These are phyloP conservation scores for Oreonectes daqikongensis DNA, from an alignment of 2,797 vertebrate genomes.

Conservation along the genomic window DNA sequence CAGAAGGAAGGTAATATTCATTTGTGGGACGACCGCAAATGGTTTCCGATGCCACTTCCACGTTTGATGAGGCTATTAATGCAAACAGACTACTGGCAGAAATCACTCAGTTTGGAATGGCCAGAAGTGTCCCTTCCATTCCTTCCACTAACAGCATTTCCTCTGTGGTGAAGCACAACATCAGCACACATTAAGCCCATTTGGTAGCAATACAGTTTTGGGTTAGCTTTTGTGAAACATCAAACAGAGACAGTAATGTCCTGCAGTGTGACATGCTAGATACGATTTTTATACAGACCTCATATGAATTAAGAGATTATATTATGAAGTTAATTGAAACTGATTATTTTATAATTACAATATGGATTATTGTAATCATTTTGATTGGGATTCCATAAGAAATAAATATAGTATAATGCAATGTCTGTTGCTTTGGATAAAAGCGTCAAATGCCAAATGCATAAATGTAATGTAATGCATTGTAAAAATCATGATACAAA, in stretches of 20 bases:
- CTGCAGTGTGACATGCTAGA: not conserved
- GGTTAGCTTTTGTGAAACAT: not conserved
- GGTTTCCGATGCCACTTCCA: slow-evolving; percentile 39
- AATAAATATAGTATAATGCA: no score
- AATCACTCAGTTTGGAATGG: slow-evolving; percentile 31
- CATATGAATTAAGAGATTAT: not conserved
- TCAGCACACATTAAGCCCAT: not conserved
- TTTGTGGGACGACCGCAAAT: slow-evolving; percentile 54
- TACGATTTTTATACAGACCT: not conserved
- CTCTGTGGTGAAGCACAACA: not conserved
- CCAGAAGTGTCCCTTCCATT: slow-evolving; percentile 29
- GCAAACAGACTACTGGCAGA: slow-evolving; percentile 50
- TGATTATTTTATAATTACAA: not conserved
- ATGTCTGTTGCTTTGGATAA: no score
- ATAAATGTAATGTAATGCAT: no score
- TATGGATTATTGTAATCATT: not conserved
- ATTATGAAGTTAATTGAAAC: not conserved
- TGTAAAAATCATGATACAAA: no score
- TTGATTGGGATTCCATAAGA: no score
- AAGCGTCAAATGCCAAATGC: no score
- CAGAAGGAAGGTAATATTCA: slow-evolving; percentile 56
- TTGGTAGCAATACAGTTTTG: not conserved
- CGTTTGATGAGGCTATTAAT: slow-evolving; percentile 50
- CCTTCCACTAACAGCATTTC: slow-evolving; percentile 25
- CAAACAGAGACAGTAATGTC: not conserved